Evolutionary conservation across 2,888 invertebrate species (phyloP).

Genomic region (Epinotia brunnichana): DNA sequence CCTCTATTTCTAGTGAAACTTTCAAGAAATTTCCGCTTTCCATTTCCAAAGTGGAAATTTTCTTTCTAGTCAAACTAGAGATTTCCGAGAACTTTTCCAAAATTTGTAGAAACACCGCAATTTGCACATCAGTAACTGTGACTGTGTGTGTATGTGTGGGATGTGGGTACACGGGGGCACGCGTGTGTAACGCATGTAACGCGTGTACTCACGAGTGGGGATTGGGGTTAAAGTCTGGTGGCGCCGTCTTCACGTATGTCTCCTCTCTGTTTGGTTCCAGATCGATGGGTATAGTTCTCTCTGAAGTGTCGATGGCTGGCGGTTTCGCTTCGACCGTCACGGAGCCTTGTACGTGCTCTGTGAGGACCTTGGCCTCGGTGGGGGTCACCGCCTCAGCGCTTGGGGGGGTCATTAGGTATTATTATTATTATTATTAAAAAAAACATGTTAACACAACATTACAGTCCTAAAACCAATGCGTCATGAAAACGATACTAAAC

Average conservation of each 20-base stretch:
- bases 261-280: conserved; percentile 50
- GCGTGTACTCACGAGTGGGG: conserved; percentile 82
- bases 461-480: no score
- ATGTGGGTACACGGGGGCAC: conserved; percentile 52
- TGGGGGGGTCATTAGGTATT: conserved; percentile 79
- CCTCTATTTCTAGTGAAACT: no score
- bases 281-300: conserved; percentile 43
- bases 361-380: conserved; percentile 52
- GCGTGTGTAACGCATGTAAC: conserved; percentile 60
- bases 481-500: no score
- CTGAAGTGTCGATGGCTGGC: conserved; percentile 44
- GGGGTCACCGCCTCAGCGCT: conserved; percentile 76
- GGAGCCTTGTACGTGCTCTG: conserved; percentile 52
- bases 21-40: no score
- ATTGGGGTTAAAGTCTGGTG: conserved; percentile 75
- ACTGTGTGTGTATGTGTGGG: conserved; percentile 55
- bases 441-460: no score
- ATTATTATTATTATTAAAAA: no score
- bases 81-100: no score
- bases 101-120: no score
- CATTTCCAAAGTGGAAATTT: no score
- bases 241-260: conserved; percentile 65
- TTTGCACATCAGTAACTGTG: no score
- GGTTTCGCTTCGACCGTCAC: conserved; percentile 42
- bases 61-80: no score